These are phyloP conservation scores for Telmatherina bonti DNA, from an alignment of 2,797 vertebrate species.

Conservation along the genomic window DNA sequence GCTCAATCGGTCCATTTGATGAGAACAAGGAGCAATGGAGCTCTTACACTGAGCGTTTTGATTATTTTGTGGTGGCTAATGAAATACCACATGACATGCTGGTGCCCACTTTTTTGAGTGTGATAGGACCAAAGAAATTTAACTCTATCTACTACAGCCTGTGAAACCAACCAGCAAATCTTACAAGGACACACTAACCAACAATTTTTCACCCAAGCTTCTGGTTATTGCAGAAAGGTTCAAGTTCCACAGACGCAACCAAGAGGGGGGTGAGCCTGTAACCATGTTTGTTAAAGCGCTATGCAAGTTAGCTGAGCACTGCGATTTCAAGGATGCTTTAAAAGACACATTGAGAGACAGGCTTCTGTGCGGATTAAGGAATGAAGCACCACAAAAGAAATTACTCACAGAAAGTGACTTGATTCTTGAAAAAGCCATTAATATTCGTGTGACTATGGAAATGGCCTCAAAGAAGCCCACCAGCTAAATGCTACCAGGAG, in stretches of 20 bases:
- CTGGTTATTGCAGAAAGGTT: neutral
- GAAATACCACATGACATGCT: too few species aligned
- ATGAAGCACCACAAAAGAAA: constrained; percentile 34
- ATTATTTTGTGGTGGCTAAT: too few species aligned
- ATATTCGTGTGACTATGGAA: constrained; percentile 9
- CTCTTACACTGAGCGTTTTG: too few species aligned
- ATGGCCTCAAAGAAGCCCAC: constrained; percentile 6
- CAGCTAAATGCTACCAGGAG: neutral
- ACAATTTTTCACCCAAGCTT: neutral
- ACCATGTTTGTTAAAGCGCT: constrained; percentile 1
- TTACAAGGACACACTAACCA: neutral
- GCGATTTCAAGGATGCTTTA: constrained; percentile 1
- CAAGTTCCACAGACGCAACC: neutral
- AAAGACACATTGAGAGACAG: constrained; percentile 23
- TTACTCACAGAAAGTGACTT: constrained; percentile 14
- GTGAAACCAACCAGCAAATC: accelerated
- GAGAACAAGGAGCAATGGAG: too few species aligned
- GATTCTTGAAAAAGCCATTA: neutral
- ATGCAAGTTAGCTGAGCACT: constrained; percentile 8
- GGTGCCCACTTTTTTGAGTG: neutral
- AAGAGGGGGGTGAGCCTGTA: constrained; percentile 11
- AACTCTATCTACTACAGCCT: neutral
- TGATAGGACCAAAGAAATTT: neutral
- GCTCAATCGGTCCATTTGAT: neutral
- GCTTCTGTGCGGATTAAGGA: constrained; percentile 21